Evolutionary conservation across 2,888 invertebrate species (phyloP), one percentile per base, ranked within the genome.

Genomic region (Dynastes maya): DNA sequence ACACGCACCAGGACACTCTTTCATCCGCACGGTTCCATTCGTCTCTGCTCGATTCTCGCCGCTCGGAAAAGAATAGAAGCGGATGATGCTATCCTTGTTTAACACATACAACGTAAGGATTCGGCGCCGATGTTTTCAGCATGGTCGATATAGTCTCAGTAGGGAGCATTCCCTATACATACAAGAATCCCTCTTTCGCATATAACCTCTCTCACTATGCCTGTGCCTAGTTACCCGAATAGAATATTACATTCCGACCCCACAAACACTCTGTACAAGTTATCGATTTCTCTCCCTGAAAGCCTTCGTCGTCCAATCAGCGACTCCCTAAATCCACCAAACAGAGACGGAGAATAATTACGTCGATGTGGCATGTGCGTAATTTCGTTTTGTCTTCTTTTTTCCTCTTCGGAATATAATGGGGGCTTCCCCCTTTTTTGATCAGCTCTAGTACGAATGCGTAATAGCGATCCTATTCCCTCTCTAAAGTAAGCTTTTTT

Each of bases 221-320:
- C 72, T 61, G 68, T 53, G 68, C 77, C 74, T 76, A 70, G 68
- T 63, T 74, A 61, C 75, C 67, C 61, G 64, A 45, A 58, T 65
- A 55, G 81, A 82, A 83, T 84, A 84, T 84, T 83, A 82, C 84
- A 83, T 82, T 83, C 84, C 84, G 82, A 82, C 83, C 82, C 82
- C 82, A 16, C 16, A 83, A 82, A 83, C 82, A 82, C 81, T 74
- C 72, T 74, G 61, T 74, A 81, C 81, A 81, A 82, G 84, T 82
- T 84, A 84, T 84, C 84, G 84, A 84, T 84, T 84, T 79, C 81
- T 79, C 81, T 80, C 82, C 72, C 72, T 74, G 82, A 82, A 82
- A 83, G 83, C 83, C 81, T 78, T 81, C 80, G 80, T 81, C 83
- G 83, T 83, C 84, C 84, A 84, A 84, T 84, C 83, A 83, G 81